Base-by-base conservation (phyloP, 2,797 vertebrate genomes). In the Leuciscus waleckii region DNA sequence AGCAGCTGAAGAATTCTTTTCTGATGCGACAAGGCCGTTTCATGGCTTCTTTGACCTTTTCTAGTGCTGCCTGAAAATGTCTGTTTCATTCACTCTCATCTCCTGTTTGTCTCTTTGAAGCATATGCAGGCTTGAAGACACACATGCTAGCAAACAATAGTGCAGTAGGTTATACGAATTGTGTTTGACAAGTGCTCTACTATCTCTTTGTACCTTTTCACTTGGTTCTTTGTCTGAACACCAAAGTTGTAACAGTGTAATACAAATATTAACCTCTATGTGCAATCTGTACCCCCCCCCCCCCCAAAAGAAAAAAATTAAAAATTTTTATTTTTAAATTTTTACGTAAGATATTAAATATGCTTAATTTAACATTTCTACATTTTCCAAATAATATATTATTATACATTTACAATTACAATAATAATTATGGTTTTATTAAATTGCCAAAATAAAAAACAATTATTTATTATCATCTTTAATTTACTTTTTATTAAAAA, bases 81-180 rank as follows among this genome's bases (percentile, higher is more conserved):
- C 83, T 54, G n/a, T 68, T 70, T 23, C n/a, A 54, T 65, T 83
- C 43, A 65, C 41, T 49, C 26, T 54, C 51, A 70, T 58, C 74
- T 82, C 74, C 26, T 61, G n/a, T 75, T 54, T 26, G 37, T 84
- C 32, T 75, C 70, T 61, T 43, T 77, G 10, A 82, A 70, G 43
- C 69, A 46, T 61, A 54, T 49, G 67, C 32, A 75, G 63, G 17
- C 68, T 54, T 49, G 6, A 83, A 68, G 70, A 82, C 21, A 26
- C 11, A 26, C 61, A 29, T 75, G n/a, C 17, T 6, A 16, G 77
- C 39, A 68, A 56, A 86, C 69, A 58, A 37, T 26, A 80, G 65
- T 51, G 63, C 70, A 73, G 13, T 8, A 86, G 78, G 37, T 82
- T 76, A 73, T 75, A 41, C 54, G 65, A 54, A 82, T 88, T 51